Percentiles rank a stretch among this genome's conserved stretches.
These are phyloP conservation scores for Chiloscyllium punctatum DNA, from an alignment of 2,797 vertebrate species.

Conservation along the genomic window DNA sequence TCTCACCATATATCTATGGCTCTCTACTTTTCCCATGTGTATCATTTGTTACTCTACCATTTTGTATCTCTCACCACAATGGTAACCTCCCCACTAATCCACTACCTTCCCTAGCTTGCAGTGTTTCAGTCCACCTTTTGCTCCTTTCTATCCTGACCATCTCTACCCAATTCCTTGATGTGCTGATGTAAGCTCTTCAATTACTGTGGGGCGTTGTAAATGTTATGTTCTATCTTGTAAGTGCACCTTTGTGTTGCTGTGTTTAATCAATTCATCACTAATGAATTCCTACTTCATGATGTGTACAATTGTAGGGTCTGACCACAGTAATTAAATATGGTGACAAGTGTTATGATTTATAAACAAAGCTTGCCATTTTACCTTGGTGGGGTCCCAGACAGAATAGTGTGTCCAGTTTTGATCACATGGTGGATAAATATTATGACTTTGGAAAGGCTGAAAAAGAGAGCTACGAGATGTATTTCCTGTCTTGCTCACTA, in stretches of 20 bases:
- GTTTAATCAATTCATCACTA: not conserved
- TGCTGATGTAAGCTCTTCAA: not conserved
- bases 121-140: not conserved
- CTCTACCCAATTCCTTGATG: not conserved
- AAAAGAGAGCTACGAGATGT: not conserved
- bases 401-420: not conserved
- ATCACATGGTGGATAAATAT: not conserved
- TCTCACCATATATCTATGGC: too few species aligned
- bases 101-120: too few species aligned
- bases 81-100: too few species aligned
- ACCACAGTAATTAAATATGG: not conserved
- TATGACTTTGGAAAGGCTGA: not conserved
- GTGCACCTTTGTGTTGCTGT: not conserved
- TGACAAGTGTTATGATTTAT: not conserved
- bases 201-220: not conserved
- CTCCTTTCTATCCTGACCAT: not conserved
- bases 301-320: not conserved
- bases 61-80: not conserved
- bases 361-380: not conserved
- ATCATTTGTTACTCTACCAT: not conserved
- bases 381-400: not conserved
- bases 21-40: not conserved
- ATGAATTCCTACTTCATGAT: not conserved
- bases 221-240: constrained; percentile 3
- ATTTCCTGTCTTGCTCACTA: not conserved